phyloP scores from a whole-genome alignment of 2,888 invertebrate genomes.

The Cryptocheilus praepositus region DNA sequence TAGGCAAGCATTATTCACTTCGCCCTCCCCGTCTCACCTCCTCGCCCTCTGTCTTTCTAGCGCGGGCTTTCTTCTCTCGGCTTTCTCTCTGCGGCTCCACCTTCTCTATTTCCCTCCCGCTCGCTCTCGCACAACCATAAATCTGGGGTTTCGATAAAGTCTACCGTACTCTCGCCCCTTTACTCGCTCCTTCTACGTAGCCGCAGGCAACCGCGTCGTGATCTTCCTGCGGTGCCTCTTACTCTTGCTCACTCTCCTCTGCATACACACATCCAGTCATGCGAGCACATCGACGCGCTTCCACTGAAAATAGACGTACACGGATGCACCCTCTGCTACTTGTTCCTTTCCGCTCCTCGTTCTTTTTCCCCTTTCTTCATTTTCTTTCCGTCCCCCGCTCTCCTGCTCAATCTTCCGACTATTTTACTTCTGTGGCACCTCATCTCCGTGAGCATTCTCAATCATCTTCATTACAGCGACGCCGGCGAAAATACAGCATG shows the following conservation, averaged over 20 bases:
- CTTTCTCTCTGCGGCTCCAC: conserved; percentile 1
- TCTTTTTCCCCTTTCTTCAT: background rate
- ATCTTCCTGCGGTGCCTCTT: conserved; percentile 16
- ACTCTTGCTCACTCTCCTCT: conserved; percentile 10
- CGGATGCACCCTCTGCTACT: conserved; percentile 33
- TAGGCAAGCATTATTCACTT: conserved; percentile 41
- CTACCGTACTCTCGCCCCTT: conserved; percentile 32
- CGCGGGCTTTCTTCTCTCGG: conserved; percentile 8
- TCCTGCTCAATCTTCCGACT: background rate
- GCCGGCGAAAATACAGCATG: too few relatives aligned
- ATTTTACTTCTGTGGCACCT: background rate
- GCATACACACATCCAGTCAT: conserved; percentile 26
- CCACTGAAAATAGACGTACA: conserved; percentile 16
- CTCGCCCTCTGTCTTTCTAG: background rate
- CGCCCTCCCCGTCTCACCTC: conserved; percentile 7
- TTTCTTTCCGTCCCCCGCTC: background rate
- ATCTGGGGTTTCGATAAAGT: conserved; percentile 60
- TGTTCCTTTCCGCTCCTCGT: background rate
- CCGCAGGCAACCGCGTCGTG: conserved; percentile 10
- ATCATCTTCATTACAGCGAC: conserved; percentile 7
- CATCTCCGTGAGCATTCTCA: conserved; percentile 65
- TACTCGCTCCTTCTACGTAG: background rate
- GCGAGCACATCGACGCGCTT: conserved; percentile 40
- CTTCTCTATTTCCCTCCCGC: conserved; percentile 14
- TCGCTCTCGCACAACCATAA: conserved; percentile 48